Percentiles rank a stretch among this genome's conserved stretches.
phyloP scores from a whole-genome alignment of 2,888 invertebrate species.

The Nebria brevicollis region DNA sequence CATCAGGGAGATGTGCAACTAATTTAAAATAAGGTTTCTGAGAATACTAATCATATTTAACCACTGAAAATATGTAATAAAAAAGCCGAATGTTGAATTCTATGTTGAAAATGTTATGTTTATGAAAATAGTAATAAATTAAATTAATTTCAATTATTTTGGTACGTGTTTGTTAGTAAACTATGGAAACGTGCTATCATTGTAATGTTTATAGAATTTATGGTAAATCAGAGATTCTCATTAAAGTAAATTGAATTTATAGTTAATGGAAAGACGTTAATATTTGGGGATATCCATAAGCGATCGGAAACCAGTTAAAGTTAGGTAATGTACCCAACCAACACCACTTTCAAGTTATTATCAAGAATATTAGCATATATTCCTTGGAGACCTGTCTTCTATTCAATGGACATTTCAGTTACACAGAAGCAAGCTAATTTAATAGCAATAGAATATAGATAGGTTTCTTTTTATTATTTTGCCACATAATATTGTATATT shows the following conservation, averaged over 20 bases:
- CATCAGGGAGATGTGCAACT: no score
- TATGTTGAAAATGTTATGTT: no score
- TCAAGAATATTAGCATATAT: neutral
- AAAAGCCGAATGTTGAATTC: no score
- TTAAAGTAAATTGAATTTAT: neutral
- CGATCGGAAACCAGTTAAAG: constrained; percentile 1
- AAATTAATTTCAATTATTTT: no score
- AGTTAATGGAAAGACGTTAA: neutral
- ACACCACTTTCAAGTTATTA: neutral
- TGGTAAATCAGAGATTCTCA: neutral
- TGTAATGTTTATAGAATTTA: neutral
- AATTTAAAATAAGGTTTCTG: no score
- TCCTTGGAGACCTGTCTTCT: neutral
- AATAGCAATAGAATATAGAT: neutral
- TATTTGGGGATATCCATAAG: neutral
- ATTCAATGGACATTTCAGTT: neutral
- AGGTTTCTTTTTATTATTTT: no score
- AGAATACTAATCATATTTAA: no score
- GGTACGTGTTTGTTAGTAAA: neutral
- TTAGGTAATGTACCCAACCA: neutral
- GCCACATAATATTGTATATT: no score
- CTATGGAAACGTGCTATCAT: neutral
- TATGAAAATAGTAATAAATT: no score
- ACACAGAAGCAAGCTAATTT: neutral
- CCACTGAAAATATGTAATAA: no score